These are phyloP conservation scores for Empidonax traillii DNA, from an alignment of 2,113 vertebrate genomes.

Conservation along the genomic window DNA sequence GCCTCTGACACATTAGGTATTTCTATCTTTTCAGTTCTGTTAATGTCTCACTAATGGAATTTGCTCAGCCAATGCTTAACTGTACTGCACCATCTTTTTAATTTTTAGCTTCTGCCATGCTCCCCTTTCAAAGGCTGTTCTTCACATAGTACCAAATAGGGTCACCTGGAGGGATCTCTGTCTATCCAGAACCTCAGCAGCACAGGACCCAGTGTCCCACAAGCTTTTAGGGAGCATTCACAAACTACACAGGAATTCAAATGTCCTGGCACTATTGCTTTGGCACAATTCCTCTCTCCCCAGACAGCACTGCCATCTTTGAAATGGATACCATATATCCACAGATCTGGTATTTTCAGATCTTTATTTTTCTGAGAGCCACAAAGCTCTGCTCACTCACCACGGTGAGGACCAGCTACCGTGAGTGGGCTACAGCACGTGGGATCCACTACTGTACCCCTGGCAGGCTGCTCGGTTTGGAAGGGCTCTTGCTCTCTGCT, in stretches of 20 bases:
- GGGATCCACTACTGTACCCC: fast-evolving
- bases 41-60: background rate
- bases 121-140: background rate
- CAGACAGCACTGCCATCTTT: background rate
- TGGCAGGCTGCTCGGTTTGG: background rate
- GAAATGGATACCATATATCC: background rate
- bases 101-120: background rate
- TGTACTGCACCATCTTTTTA: background rate
- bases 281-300: background rate
- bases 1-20: background rate
- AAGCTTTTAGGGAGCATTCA: fast-evolving
- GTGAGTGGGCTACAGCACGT: fast-evolving
- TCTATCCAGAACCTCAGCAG: background rate
- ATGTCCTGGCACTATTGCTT: background rate
- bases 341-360: background rate
- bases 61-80: background rate
- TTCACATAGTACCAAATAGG: background rate
- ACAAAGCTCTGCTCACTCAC: fast-evolving
- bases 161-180: background rate
- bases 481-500: background rate
- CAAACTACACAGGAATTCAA: background rate
- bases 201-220: background rate
- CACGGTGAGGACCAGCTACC: fast-evolving
- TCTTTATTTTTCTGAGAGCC: background rate
- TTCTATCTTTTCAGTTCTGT: background rate